These are phyloP conservation scores for Bibio marci DNA, from an alignment of 2,888 invertebrate genomes.

Conservation along the genomic window DNA sequence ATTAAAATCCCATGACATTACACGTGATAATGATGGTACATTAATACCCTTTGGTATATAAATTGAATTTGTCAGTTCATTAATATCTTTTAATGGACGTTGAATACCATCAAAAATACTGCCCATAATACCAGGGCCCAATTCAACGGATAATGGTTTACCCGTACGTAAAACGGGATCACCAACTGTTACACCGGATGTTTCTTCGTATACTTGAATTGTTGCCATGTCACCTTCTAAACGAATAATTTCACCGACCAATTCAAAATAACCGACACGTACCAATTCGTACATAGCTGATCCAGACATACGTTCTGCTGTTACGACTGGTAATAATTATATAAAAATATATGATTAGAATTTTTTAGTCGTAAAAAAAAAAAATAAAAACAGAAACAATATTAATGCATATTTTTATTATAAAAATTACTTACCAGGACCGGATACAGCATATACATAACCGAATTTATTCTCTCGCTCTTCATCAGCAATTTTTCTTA, in stretches of 20 bases:
- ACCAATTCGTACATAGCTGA: slow-evolving; percentile 99
- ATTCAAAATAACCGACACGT: slow-evolving; percentile 91
- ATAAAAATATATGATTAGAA: no score
- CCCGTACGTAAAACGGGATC: slow-evolving; percentile 98
- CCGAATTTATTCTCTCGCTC: slow-evolving; percentile 82
- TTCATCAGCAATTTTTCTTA: slow-evolving; percentile 62
- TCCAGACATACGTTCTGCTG: slow-evolving; percentile 97
- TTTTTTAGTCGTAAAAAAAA: no score
- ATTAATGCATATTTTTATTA: no score
- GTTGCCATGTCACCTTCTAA: slow-evolving; percentile 99
- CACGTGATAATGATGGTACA: slow-evolving; percentile 73
- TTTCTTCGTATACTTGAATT: slow-evolving; percentile 95
- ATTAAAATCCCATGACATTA: slow-evolving; percentile 79
- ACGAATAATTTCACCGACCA: slow-evolving; percentile 99
- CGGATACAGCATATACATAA: slow-evolving; percentile 93
- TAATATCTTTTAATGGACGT: slow-evolving; percentile 92
- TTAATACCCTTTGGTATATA: slow-evolving; percentile 99
- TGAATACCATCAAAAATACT: slow-evolving; percentile 99
- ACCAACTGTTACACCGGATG: slow-evolving; percentile 97
- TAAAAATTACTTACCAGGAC: slow-evolving; percentile 94
- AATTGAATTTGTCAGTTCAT: slow-evolving; percentile 84
- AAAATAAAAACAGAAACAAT: no score
- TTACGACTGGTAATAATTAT: slow-evolving; percentile 65
- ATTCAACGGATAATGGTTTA: slow-evolving; percentile 95
- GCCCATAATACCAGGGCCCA: slow-evolving; percentile 97